These are phyloP conservation scores for Vandiemenella viatica DNA, from an alignment of 2,888 invertebrate species.

Conservation along the genomic window DNA sequence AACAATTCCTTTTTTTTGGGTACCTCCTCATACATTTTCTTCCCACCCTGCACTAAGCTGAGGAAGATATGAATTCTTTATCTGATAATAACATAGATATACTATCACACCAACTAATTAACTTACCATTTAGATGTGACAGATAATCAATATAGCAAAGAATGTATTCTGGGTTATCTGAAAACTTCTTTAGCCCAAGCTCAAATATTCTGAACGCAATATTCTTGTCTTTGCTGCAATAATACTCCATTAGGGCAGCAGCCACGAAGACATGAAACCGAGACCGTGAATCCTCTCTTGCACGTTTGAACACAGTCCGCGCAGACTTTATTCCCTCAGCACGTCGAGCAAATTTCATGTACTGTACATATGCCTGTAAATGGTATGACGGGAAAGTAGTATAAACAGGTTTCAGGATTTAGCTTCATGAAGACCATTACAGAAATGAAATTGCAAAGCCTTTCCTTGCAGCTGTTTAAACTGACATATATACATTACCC, in stretches of 20 bases:
- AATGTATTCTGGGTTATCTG: constrained; percentile 87
- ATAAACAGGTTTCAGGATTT: no score
- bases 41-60: no score
- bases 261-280: constrained; percentile 91
- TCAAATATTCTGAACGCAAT: constrained; percentile 95
- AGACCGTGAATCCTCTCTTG: constrained; percentile 71
- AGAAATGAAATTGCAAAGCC: no score
- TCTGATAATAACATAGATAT: not conserved
- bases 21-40: no score
- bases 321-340: constrained; percentile 98
- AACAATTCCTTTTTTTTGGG: no score
- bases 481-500: no score
- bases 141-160: constrained; percentile 92
- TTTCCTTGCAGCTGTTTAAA: no score
- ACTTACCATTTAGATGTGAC: constrained; percentile 84
- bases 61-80: no score
- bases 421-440: no score
- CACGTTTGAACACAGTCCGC: constrained; percentile 83
- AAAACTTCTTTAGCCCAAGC: constrained; percentile 90
- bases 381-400: no score
- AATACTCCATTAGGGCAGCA: constrained; percentile 97
- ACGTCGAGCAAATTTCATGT: constrained; percentile 95
- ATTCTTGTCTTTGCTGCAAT: constrained; percentile 94
- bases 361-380: constrained; percentile 83
- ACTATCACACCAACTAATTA: not conserved